phyloP scores from a whole-genome alignment of 2,797 vertebrate species.

The Leucoraja ocellata region DNA sequence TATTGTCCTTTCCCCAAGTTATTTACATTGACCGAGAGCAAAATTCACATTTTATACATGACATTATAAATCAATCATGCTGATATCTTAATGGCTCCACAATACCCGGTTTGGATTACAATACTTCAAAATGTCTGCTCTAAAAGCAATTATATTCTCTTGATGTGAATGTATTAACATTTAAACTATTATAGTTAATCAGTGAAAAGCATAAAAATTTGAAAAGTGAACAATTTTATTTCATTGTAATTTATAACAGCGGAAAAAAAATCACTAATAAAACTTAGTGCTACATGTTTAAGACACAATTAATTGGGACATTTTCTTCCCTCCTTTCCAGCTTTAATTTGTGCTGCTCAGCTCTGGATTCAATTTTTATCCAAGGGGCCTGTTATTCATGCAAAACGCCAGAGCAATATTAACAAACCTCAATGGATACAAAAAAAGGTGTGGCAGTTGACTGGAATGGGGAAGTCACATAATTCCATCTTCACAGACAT shows the following conservation, averaged over 20 bases:
- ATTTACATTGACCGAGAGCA: not conserved
- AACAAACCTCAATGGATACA: too few relatives aligned
- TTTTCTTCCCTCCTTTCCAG: not conserved
- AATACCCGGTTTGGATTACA: not conserved
- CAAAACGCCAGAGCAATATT: not conserved
- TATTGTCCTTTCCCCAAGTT: not conserved
- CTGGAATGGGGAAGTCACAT: not conserved
- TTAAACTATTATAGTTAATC: slow-evolving; percentile 1
- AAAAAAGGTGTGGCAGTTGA: not conserved
- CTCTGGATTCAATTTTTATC: slow-evolving; percentile 12
- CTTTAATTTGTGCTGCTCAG: not conserved
- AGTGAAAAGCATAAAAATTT: not conserved
- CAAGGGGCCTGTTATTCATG: not conserved
- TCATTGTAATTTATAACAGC: not conserved
- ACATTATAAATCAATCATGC: not conserved
- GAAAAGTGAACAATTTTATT: not conserved
- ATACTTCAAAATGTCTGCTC: slow-evolving; percentile 12
- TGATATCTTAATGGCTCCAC: slow-evolving; percentile 23
- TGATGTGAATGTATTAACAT: not conserved
- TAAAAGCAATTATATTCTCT: not conserved
- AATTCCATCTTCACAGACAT: not conserved
- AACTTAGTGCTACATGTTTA: slow-evolving; percentile 11
- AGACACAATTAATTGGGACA: not conserved
- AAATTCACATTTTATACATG: not conserved
- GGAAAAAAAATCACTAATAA: slow-evolving; percentile 14